phyloP scores from a whole-genome alignment of 2,888 invertebrate species.

The Pristionchus fissidentatus region DNA sequence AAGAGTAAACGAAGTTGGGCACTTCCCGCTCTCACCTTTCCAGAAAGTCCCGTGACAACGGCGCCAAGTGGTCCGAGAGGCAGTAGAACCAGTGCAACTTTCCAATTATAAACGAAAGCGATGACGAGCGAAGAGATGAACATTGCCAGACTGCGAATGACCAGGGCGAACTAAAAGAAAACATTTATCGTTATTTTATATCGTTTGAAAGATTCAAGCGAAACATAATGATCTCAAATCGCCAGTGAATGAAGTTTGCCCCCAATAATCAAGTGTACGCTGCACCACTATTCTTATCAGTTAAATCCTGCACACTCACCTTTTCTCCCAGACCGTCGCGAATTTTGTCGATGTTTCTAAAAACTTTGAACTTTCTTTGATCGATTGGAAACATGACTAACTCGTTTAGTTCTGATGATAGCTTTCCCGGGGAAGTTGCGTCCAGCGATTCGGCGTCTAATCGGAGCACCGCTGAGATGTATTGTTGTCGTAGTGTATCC shows the following conservation, averaged over 20 bases:
- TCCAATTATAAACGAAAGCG: slow-evolving; percentile 59
- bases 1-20: too few relatives aligned
- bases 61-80: slow-evolving; percentile 61
- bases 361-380: neutral
- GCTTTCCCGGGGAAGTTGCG: slow-evolving; percentile 53
- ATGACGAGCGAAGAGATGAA: slow-evolving; percentile 58
- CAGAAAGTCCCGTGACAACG: slow-evolving; percentile 56
- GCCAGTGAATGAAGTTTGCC: too few relatives aligned
- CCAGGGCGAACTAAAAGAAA: slow-evolving; percentile 51
- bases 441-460: slow-evolving; percentile 59
- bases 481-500: neutral
- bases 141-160: slow-evolving; percentile 60
- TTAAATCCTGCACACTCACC: neutral
- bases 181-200: neutral
- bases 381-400: slow-evolving; percentile 44
- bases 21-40: slow-evolving; percentile 55
- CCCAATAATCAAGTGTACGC: too few relatives aligned
- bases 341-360: slow-evolving; percentile 35
- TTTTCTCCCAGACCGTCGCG: slow-evolving; percentile 31
- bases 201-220: neutral
- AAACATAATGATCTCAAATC: neutral
- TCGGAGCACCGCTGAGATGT: neutral
- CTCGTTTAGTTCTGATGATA: slow-evolving; percentile 60
- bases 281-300: neutral
- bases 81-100: slow-evolving; percentile 57